Conservation (phyloP, 1,140 invertebrate species). For the Subanguina moxae region DNA sequence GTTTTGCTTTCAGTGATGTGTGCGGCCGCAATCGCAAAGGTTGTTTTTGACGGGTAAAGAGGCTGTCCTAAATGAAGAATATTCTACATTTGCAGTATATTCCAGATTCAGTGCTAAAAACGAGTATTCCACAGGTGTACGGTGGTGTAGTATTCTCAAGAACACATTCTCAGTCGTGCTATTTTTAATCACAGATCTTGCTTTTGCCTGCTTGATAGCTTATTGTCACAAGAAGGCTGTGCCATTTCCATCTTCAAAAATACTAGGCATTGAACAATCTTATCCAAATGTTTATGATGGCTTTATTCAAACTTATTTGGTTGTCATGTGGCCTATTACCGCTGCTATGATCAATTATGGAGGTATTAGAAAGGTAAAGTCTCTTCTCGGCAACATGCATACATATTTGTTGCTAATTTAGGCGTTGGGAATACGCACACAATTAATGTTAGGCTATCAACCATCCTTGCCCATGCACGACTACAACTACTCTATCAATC, state of each 20-base stretch:
- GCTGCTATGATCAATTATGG: neutral
- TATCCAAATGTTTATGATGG: neutral
- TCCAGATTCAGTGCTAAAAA: neutral
- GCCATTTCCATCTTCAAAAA: neutral
- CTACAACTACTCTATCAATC: neutral
- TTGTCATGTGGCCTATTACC: neutral
- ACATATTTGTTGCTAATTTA: neutral
- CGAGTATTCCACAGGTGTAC: neutral
- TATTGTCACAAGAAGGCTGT: neutral
- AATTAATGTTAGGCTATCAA: neutral
- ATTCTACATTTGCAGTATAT: neutral
- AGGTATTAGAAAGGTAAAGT: neutral
- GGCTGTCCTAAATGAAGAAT: neutral
- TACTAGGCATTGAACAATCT: neutral
- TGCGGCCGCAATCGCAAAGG: neutral
- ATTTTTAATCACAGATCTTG: neutral
- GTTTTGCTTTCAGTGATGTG: neutral
- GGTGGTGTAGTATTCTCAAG: neutral
- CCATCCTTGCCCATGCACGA: neutral
- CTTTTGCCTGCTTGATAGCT: neutral
- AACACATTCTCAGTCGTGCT: neutral
- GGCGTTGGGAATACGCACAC: neutral
- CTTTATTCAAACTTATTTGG: neutral
- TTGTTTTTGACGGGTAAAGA: neutral
- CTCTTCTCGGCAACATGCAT: neutral